Base-by-base conservation (phyloP, 2,113 vertebrate species). In the Hypanus sabinus region DNA sequence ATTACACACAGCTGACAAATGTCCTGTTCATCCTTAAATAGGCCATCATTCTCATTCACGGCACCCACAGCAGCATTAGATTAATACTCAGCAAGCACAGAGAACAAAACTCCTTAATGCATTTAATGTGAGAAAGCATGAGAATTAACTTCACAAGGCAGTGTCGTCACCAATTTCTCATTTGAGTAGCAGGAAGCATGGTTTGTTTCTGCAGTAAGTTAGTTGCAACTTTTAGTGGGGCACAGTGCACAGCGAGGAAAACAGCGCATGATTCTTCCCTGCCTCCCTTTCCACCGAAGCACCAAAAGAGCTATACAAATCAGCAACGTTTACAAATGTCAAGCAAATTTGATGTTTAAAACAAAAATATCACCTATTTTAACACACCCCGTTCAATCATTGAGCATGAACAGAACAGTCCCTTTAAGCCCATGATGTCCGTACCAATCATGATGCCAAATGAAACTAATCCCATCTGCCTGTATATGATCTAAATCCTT, bases 321-420 rank as follows among this genome's bases (percentile, higher is more conserved):
- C 1, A 80, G 11, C 65, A 92, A 87, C 27, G 73, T 93, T 73
- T 46, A 71, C 36, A 46, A 68, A 73, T 73, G 70, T 73, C 68
- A 93, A 46, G 24, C 22, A 70, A 24, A 71, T 93, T 73, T 36
- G 60, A 36, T 22, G 10, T 46, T 73, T 46, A 36, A 93, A 46
- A 97, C 97, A 96, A 96, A 97, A 97, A 97, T 96, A 97, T 96
- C 96, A 97, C 96, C 97, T 96, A 97, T 97, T 46, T 46, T 46
- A 46, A 46, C 46, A 46, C 46, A 46, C 46, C 46, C 46, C 4
- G 46, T 46, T 46, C 46, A 46, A 46, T 46, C 4, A 46, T 46
- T 46, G 46, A 46, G 46, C 46, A 46, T 46, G 46, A 46, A 46
- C 46, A 46, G 46, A 3, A 3, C 46, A 46, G 46, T 46, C 46